These are phyloP conservation scores for Diloba caeruleocephala DNA, from an alignment of 2,888 invertebrate species.

Conservation along the genomic window DNA sequence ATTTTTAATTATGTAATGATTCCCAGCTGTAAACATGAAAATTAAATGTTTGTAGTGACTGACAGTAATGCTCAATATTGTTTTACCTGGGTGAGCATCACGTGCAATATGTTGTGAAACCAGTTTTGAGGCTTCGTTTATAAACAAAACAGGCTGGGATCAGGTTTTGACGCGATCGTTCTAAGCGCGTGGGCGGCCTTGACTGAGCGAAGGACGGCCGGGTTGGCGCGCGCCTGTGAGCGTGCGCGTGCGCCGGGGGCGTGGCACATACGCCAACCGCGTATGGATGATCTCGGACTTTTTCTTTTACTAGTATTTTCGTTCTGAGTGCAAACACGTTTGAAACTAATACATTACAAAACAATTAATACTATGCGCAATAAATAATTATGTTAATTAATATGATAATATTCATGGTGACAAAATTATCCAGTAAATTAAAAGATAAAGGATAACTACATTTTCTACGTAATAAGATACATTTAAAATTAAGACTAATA, in stretches of 20 bases:
- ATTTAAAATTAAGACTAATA: conserved; percentile 2
- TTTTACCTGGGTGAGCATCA: conserved; percentile 39
- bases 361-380: conserved; percentile 8
- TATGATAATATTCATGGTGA: conserved; percentile 1
- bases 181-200: conserved; percentile 81
- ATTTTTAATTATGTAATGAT: conserved; percentile 15
- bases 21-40: conserved; percentile 23
- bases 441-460: conserved; percentile 3
- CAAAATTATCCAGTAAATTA: not conserved
- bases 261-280: conserved; percentile 69
- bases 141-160: conserved; percentile 70
- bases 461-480: too few relatives aligned
- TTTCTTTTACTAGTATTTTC: conserved; percentile 45
- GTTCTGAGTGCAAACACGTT: conserved; percentile 17
- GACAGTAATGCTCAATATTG: conserved; percentile 19
- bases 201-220: conserved; percentile 78
- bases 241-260: conserved; percentile 69
- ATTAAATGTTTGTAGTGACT: conserved; percentile 15
- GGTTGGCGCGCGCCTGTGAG: conserved; percentile 61
- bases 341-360: conserved; percentile 32
- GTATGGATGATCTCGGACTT: conserved; percentile 50
- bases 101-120: conserved; percentile 57
- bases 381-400: conserved; percentile 11
- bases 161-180: conserved; percentile 69
- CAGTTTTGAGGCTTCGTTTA: conserved; percentile 65